A percentile compares a stretch with the other conserved stretches of the same genome.
These are phyloP conservation scores for Heliconius aoede DNA, from an alignment of 2,888 invertebrate species.

Conservation along the genomic window DNA sequence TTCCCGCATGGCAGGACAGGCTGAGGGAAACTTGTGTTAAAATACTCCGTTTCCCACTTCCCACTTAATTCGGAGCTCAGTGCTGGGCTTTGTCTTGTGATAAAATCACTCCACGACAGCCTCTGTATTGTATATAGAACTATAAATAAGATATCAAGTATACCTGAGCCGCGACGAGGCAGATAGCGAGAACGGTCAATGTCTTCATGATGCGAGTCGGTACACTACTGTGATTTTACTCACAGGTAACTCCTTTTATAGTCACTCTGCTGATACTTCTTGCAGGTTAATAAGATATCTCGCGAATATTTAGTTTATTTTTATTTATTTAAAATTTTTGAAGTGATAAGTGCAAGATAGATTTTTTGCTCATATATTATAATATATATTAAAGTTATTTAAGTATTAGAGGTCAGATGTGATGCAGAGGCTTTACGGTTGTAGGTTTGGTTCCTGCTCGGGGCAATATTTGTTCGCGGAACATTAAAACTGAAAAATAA, in stretches of 20 bases:
- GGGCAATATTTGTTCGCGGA: too few relatives aligned
- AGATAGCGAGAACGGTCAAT: constrained; percentile 69
- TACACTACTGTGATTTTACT: constrained; percentile 16
- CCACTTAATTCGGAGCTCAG: too few relatives aligned
- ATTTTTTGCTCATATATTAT: not conserved
- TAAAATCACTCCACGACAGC: too few relatives aligned
- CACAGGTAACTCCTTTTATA: constrained; percentile 55
- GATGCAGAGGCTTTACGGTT: not conserved
- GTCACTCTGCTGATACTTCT: constrained; percentile 29
- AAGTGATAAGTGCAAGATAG: not conserved
- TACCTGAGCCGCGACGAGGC: constrained; percentile 63
- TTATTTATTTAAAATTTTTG: not conserved
- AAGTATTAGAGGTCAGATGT: too few relatives aligned
- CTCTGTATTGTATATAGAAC: not conserved
- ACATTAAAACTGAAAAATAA: too few relatives aligned
- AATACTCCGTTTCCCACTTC: too few relatives aligned
- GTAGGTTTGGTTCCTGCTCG: not conserved
- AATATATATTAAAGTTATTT: too few relatives aligned
- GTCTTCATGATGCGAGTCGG: constrained; percentile 68
- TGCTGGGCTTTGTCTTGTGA: too few relatives aligned
- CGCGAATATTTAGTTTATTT: constrained; percentile 57
- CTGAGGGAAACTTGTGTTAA: too few relatives aligned
- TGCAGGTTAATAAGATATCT: constrained; percentile 34
- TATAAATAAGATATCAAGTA: not conserved
- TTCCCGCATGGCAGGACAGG: too few relatives aligned